These are phyloP conservation scores for Caenorhabditis plicata DNA, from an alignment of 2,888 invertebrate genomes.

Conservation along the genomic window DNA sequence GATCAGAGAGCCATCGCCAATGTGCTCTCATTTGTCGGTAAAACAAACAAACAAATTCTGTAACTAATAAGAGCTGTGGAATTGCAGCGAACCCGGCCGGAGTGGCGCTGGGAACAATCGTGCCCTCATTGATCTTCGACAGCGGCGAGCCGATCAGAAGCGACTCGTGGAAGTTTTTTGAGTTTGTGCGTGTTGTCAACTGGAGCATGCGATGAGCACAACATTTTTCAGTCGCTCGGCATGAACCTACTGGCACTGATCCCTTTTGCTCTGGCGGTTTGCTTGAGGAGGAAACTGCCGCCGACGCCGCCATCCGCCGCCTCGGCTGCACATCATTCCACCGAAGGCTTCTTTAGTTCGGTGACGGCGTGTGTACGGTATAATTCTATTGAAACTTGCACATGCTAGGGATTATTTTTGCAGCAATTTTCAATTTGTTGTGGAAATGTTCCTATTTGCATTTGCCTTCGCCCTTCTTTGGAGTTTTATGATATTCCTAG, in stretches of 20 bases:
- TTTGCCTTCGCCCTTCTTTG: conserved; percentile 54
- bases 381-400: neutral
- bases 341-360: conserved; percentile 33
- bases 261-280: conserved; percentile 31
- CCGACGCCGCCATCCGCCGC: conserved; percentile 61
- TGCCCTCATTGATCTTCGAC: conserved; percentile 47
- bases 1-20: conserved; percentile 62
- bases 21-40: conserved; percentile 59
- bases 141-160: neutral
- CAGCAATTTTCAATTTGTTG: conserved; percentile 45
- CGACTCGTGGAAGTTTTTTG: conserved; percentile 25
- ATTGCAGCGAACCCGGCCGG: conserved; percentile 62
- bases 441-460: conserved; percentile 57
- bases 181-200: conserved; percentile 15
- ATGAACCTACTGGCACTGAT: conserved; percentile 31
- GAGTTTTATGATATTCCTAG: conserved; percentile 42
- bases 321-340: conserved; percentile 44
- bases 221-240: conserved; percentile 31
- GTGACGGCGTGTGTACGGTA: conserved; percentile 32
- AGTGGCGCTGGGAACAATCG: conserved; percentile 55
- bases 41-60: too few relatives aligned
- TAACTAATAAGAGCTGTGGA: neutral
- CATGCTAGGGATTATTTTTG: neutral
- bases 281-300: conserved; percentile 35
- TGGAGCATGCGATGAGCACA: neutral